phyloP scores from a whole-genome alignment of 2,797 vertebrate genomes.

The Periparus ater region DNA sequence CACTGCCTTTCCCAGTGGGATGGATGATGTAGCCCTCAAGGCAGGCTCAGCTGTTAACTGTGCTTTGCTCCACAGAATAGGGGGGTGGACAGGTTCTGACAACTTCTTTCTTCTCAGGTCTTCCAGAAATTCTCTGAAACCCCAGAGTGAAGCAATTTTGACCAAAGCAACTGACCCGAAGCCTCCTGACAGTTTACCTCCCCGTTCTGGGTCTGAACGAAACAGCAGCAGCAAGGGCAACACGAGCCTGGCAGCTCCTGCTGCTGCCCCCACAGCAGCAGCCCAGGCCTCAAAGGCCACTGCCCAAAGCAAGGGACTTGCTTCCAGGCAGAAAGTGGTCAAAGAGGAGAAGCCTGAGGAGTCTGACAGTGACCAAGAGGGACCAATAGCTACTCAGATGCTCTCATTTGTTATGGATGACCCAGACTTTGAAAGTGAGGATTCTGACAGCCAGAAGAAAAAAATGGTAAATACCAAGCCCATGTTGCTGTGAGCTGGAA shows the following conservation, averaged over 20 bases:
- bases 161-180: not conserved
- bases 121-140: conserved; percentile 68
- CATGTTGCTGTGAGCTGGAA: not conserved
- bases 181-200: conserved; percentile 11
- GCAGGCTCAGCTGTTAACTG: not conserved
- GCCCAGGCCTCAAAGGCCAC: not conserved
- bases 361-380: conserved; percentile 89
- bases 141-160: not conserved
- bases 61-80: not conserved
- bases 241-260: not conserved
- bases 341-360: conserved; percentile 68
- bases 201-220: conserved; percentile 22
- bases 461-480: conserved; percentile 58
- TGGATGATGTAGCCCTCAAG: not conserved
- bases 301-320: conserved; percentile 35
- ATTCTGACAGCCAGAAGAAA: conserved; percentile 81
- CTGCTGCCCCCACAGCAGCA: conserved; percentile 18
- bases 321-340: conserved; percentile 17
- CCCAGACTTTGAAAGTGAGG: conserved; percentile 94
- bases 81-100: not conserved
- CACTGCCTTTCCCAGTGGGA: not conserved
- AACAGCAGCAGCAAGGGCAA: conserved; percentile 30
- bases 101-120: conserved; percentile 70
- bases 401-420: conserved; percentile 97
- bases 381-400: conserved; percentile 90